Base-by-base conservation (phyloP, 2,113 vertebrate species). In the Eudyptes chrysolophus region DNA sequence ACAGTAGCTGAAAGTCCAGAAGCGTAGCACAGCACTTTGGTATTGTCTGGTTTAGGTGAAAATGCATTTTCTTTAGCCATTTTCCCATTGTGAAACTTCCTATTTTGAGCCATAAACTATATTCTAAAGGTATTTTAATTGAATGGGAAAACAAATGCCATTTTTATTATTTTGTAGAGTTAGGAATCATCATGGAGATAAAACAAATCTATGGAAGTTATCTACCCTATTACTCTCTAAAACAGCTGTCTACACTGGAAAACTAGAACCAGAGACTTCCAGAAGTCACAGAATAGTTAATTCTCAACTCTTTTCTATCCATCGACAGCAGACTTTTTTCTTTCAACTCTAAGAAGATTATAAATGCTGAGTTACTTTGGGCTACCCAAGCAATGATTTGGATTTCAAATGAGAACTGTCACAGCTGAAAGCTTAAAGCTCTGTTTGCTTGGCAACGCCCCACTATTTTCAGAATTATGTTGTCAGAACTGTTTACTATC, bases 401-500 rank as follows among this genome's bases (percentile, higher is more conserved):
- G 40, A 32, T 94, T 96, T 94, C 87, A 70, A 81, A 87, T 65
- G 70, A 84, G 89, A 87, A 30, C 74, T 70, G 87, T 71, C 84
- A 58, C 0, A 0, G 74, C 6, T 87, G 69, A 85, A 60, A 92
- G 78, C 89, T 87, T 46, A 69, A 55, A 91, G 81, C 80, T 89
- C 52, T n/a, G 44, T 49, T 87, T 74, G 38, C 84, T 76, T 89
- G 93, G 81, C 91, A 92, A 9, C 16, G 46, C 38, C 40, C 22
- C 46, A 9, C 58, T 60, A 21, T 48, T 82, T 78, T 62, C 89
- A 90, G 71, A 84, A 77, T 93, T 32, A 66, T 22, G 38, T 77
- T 93, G 93, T 94, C 94, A 88, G 89, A 89, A 58, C 44, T 34
- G 84, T 87, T 96, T 89, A 94, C 84, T 96, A 65, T 26, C 54